Conservation (phyloP, 1,140 invertebrate species). For the Eupeodes corollae region DNA sequence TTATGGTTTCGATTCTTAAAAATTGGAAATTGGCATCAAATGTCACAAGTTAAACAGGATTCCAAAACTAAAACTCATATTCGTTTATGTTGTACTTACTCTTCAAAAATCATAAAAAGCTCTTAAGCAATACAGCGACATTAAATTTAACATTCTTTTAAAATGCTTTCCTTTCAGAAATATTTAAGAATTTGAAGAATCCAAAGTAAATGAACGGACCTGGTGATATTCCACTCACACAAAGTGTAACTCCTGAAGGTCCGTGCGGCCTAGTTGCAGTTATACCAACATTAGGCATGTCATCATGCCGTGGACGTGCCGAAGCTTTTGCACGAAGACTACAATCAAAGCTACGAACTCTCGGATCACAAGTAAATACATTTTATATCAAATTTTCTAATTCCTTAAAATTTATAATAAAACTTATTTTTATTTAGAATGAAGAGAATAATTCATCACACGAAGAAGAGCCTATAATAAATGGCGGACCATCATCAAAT, state of each 20-base stretch:
- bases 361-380: constrained; percentile 42
- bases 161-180: too few species aligned
- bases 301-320: constrained; percentile 63
- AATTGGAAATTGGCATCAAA: too few species aligned
- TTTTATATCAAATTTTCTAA: background rate
- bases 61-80: too few species aligned
- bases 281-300: constrained; percentile 43
- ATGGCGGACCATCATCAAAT: constrained; percentile 20
- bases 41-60: too few species aligned
- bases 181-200: constrained; percentile 3
- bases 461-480: constrained; percentile 33
- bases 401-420: background rate
- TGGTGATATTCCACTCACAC: constrained; percentile 31
- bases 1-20: too few species aligned
- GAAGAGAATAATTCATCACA: constrained; percentile 23
- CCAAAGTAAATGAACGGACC: constrained; percentile 36
- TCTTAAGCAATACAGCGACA: too few species aligned
- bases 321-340: constrained; percentile 67
- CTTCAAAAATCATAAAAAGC: too few species aligned
- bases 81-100: too few species aligned
- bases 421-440: constrained; percentile 10
- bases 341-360: constrained; percentile 56
- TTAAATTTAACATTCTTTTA: too few species aligned
- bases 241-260: constrained; percentile 26
- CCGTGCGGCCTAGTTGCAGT: constrained; percentile 34